phyloP scores from a whole-genome alignment of 2,888 invertebrate genomes.

The Parelbella ahira region DNA sequence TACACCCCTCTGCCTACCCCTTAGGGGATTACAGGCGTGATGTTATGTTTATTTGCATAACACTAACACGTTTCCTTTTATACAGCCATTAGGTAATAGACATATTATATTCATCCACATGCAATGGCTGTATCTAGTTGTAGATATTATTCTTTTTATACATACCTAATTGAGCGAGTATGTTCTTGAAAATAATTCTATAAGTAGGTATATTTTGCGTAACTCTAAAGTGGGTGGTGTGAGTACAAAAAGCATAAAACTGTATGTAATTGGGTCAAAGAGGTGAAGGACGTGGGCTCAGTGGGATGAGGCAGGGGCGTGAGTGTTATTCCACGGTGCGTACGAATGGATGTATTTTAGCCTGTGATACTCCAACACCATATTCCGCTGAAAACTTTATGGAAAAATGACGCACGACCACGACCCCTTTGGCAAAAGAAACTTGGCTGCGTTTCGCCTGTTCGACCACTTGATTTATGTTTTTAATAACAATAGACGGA shows the following conservation, averaged over 20 bases:
- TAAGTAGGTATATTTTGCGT: constrained; percentile 9
- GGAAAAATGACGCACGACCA: constrained; percentile 58
- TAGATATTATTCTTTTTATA: no score
- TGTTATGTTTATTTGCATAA: no score
- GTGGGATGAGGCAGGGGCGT: constrained; percentile 45
- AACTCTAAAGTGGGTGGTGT: constrained; percentile 7
- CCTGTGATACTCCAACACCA: constrained; percentile 63
- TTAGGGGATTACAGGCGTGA: no score
- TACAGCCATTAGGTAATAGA: no score
- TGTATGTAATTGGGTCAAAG: constrained; percentile 64
- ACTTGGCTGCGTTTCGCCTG: constrained; percentile 53
- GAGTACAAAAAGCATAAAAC: constrained; percentile 17
- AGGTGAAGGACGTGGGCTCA: constrained; percentile 55
- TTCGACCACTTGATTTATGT: constrained; percentile 30
- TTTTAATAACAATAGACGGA: constrained; percentile 25
- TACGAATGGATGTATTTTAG: constrained; percentile 64
- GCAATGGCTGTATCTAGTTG: no score
- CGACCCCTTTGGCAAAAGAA: constrained; percentile 63
- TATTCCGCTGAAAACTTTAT: constrained; percentile 66
- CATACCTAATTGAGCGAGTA: no score
- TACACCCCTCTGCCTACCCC: no score
- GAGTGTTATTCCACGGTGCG: constrained; percentile 57
- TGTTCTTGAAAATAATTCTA: constrained; percentile 1
- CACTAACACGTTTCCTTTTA: no score
- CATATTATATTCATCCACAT: no score